phyloP scores from a whole-genome alignment of 2,888 invertebrate species.

The Thymelicus lineola region DNA sequence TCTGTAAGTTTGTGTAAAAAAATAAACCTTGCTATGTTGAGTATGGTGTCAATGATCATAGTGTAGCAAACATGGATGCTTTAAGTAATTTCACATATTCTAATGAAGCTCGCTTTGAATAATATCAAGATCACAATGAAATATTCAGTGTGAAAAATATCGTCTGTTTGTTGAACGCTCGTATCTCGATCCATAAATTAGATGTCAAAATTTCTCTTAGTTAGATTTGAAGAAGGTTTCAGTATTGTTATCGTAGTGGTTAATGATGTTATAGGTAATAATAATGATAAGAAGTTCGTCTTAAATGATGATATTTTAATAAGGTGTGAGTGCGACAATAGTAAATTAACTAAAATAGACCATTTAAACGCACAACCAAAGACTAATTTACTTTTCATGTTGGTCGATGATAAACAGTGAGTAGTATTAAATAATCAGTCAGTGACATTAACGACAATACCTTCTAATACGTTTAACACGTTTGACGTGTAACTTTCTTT shows the following conservation, averaged over 20 bases:
- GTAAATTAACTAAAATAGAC: background rate
- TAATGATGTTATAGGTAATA: background rate
- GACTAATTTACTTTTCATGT: slow-evolving; percentile 14
- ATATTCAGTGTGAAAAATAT: slow-evolving; percentile 74
- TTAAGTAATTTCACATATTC: slow-evolving; percentile 36
- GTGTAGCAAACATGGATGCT: slow-evolving; percentile 5
- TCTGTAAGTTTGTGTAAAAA: background rate
- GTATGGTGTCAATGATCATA: slow-evolving; percentile 38
- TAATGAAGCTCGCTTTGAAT: slow-evolving; percentile 53
- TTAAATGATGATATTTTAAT: background rate
- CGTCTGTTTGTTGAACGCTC: slow-evolving; percentile 50
- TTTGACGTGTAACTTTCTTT: slow-evolving; percentile 14
- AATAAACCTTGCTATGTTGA: slow-evolving; percentile 10
- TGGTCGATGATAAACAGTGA: slow-evolving; percentile 10
- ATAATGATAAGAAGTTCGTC: background rate
- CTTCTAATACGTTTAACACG: slow-evolving; percentile 7
- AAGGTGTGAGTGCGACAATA: background rate
- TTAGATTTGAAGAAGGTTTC: background rate
- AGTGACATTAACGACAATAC: background rate
- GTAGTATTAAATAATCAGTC: slow-evolving; percentile 11
- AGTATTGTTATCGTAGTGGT: background rate
- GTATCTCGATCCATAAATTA: slow-evolving; percentile 68
- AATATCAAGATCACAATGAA: slow-evolving; percentile 71
- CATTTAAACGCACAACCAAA: background rate
- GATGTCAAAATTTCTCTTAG: background rate